Evolutionary conservation across 2,888 invertebrate species (phyloP).

Genomic region (Thera obeliscata): DNA sequence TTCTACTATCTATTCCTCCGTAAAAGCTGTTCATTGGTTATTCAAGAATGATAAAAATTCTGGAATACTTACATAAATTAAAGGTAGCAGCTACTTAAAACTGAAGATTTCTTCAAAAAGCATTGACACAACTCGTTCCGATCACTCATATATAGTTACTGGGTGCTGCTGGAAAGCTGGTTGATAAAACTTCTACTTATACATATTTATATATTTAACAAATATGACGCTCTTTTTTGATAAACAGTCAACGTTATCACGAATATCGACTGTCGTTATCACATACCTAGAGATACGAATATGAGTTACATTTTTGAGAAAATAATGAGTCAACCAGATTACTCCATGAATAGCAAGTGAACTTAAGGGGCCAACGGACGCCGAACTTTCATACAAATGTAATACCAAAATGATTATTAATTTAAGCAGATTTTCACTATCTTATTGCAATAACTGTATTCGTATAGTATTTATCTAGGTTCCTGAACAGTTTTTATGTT

Average conservation of each 20-base stretch:
- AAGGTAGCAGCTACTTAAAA: background rate
- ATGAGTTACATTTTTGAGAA: background rate
- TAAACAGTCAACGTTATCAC: background rate
- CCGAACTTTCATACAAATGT: too few relatives aligned
- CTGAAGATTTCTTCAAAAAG: background rate
- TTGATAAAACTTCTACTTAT: background rate
- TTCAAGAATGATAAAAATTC: too few relatives aligned
- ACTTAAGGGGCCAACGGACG: too few relatives aligned
- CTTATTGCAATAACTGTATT: too few relatives aligned
- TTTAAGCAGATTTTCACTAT: too few relatives aligned
- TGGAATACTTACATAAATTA: too few relatives aligned
- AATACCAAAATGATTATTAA: too few relatives aligned
- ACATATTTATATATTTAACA: background rate
- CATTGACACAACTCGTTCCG: background rate
- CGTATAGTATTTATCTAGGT: too few relatives aligned
- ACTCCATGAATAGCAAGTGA: too few relatives aligned
- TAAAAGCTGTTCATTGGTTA: too few relatives aligned
- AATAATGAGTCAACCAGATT: conserved; percentile 18
- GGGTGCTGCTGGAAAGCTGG: background rate
- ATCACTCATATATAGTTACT: background rate
- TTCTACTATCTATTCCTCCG: too few relatives aligned
- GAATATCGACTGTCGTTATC: background rate
- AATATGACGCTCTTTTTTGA: background rate
- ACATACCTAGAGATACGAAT: background rate
- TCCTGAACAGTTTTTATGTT: too few relatives aligned